A percentile compares a stretch with the other conserved stretches of the same genome.
Evolutionary conservation across 2,113 vertebrate species (phyloP).

Genomic region (Ivindomyrus marchei): DNA sequence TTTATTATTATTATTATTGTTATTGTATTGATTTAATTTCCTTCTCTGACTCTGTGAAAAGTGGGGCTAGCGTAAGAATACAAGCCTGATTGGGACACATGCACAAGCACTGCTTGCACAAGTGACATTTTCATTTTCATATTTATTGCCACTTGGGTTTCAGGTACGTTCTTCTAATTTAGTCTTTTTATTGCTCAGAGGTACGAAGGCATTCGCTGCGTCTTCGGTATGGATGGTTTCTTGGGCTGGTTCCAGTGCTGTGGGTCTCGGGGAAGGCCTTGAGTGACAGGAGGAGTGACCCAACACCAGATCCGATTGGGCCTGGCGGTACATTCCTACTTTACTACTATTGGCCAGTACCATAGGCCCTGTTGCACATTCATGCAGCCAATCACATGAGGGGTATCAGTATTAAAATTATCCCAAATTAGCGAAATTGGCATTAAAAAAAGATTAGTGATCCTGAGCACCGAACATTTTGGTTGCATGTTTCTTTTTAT

Average conservation of each 20-base stretch:
- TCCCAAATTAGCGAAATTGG: not conserved
- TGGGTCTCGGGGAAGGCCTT: not conserved
- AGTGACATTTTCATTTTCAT: constrained; percentile 19
- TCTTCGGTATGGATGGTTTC: constrained; percentile 1
- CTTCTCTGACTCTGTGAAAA: constrained; percentile 19
- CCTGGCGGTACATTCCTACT: constrained; percentile 29
- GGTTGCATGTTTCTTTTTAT: not conserved
- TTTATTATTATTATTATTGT: constrained; percentile 8
- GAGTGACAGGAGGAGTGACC: constrained; percentile 38
- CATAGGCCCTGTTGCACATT: not conserved
- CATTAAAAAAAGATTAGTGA: not conserved
- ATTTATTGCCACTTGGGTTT: constrained; percentile 30
- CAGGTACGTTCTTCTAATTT: constrained; percentile 31
- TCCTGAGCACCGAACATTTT: not conserved
- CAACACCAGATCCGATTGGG: constrained; percentile 46
- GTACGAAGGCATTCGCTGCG: not conserved
- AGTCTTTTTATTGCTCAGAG: constrained; percentile 14
- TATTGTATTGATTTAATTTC: constrained; percentile 4
- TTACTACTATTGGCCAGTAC: constrained; percentile 18
- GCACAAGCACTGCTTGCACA: constrained; percentile 23
- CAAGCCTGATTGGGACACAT: constrained; percentile 23
- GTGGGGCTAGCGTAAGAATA: constrained; percentile 12
- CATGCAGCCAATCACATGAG: constrained; percentile 1
- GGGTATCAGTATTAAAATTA: constrained; percentile 30
- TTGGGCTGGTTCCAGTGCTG: not conserved